Evolutionary conservation across 2,797 vertebrate genomes (phyloP).

Genomic region (Liparis tanakae): DNA sequence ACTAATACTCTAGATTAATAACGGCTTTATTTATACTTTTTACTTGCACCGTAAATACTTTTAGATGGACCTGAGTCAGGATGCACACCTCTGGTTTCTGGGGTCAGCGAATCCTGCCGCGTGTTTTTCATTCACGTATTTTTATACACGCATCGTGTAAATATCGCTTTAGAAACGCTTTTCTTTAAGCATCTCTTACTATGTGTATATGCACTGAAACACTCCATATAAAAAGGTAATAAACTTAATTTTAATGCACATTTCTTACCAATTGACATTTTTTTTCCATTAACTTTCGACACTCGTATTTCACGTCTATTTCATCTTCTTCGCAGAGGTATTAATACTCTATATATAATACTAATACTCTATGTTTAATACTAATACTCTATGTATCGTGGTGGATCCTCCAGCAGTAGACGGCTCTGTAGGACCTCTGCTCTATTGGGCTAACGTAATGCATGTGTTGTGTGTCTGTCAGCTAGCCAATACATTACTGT

Average conservation of each 20-base stretch:
- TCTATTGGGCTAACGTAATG: neutral
- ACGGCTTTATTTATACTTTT: neutral
- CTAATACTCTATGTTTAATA: too few relatives aligned
- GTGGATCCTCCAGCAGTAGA: neutral
- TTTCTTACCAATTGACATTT: too few relatives aligned
- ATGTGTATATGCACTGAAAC: neutral
- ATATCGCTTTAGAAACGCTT: neutral
- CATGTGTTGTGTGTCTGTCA: neutral
- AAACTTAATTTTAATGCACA: too few relatives aligned
- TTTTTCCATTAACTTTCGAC: too few relatives aligned
- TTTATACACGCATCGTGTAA: too few relatives aligned
- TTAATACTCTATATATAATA: conserved; percentile 14
- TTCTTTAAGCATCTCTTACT: too few relatives aligned
- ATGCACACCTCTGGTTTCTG: neutral
- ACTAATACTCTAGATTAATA: too few relatives aligned
- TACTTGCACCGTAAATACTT: neutral
- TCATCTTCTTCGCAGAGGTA: conserved; percentile 1
- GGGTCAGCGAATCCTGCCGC: neutral
- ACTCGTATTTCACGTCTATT: conserved; percentile 9
- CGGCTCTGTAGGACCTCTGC: conserved; percentile 15
- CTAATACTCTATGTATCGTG: too few relatives aligned
- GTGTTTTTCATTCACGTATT: neutral
- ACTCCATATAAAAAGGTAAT: neutral
- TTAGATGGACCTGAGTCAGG: neutral
- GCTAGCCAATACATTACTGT: neutral